phyloP scores from a whole-genome alignment of 1,140 invertebrate species.

The Pogonomyrmex californicus region DNA sequence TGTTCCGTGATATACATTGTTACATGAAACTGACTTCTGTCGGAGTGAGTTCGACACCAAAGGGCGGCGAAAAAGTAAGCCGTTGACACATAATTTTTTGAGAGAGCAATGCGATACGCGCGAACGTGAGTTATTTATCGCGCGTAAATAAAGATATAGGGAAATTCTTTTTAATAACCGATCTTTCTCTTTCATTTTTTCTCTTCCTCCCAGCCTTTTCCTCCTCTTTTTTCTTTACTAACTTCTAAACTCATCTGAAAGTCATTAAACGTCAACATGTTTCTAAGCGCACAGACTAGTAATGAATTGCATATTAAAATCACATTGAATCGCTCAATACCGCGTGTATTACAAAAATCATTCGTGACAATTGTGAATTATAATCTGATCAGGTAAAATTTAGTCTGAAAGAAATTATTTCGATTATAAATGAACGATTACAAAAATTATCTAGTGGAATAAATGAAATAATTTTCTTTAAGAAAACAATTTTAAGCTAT shows the following conservation, averaged over 20 bases:
- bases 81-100: constrained; percentile 70
- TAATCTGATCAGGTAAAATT: neutral
- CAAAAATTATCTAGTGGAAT: neutral
- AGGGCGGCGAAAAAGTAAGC: constrained; percentile 59
- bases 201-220: too few relatives aligned
- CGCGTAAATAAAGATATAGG: constrained; percentile 79
- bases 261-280: constrained; percentile 18
- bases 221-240: neutral
- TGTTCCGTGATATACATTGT: neutral
- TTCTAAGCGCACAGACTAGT: neutral
- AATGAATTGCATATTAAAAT: constrained; percentile 1
- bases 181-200: constrained; percentile 36
- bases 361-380: constrained; percentile 16
- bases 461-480: neutral
- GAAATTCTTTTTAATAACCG: constrained; percentile 75
- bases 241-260: neutral
- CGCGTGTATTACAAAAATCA: neutral
- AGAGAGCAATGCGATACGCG: constrained; percentile 31
- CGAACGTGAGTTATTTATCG: constrained; percentile 76
- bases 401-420: neutral
- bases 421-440: neutral
- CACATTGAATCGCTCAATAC: neutral
- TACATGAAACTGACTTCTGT: neutral
- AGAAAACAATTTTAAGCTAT: neutral
- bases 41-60: constrained; percentile 1